Base-by-base conservation (phyloP, 2,113 vertebrate genomes). In the Tauraco erythrolophus region DNA sequence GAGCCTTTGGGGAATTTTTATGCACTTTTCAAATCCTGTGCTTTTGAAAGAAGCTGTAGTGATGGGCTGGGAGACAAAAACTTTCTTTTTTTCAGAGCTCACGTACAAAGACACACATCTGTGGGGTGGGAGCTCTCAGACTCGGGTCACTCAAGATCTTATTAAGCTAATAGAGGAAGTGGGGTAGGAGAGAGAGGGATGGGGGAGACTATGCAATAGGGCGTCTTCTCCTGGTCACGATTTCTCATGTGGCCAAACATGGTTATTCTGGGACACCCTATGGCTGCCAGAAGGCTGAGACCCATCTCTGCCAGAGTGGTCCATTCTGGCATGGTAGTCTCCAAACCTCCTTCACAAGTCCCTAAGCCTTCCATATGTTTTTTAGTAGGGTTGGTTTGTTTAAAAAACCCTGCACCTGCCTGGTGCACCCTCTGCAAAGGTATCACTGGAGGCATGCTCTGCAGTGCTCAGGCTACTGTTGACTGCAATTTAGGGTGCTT, bases 221-320 rank as follows among this genome's bases (percentile, higher is more conserved):
- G 4, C 30, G 5, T 53, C 37, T 85, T 75, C 53, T 75, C n/a
- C 57, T 51, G 33, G 4, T 23, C 25, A 6, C 8, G 33, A 8
- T 72, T 86, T 54, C 28, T 79, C 10, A 57, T 24, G 19, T 28
- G 64, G 45, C 21, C 22, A 62, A 35, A 39, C 0, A 0, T 1
- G 7, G 8, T 30, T 57, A 6, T 82, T 58, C 19, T 77, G 33
- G 33, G 51, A 64, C 27, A 33, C 6, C 2, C 17, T 30, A 4
- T 7, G n/a, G 25, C 41, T 76, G 48, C 53, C 57, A 58, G 61
- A 10, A 8, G 22, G 1, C 50, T 84, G 61, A 75, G 25, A 78
- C 14, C 19, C 3, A 5, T 39, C 45, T 39, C 21, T 61, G 14
- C 39, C 72, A 66, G 72, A 57, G 37, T 5, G 30, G 8, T 65